phyloP scores from a whole-genome alignment of 1,140 invertebrate species.

The Luehdorfia chinensis region DNA sequence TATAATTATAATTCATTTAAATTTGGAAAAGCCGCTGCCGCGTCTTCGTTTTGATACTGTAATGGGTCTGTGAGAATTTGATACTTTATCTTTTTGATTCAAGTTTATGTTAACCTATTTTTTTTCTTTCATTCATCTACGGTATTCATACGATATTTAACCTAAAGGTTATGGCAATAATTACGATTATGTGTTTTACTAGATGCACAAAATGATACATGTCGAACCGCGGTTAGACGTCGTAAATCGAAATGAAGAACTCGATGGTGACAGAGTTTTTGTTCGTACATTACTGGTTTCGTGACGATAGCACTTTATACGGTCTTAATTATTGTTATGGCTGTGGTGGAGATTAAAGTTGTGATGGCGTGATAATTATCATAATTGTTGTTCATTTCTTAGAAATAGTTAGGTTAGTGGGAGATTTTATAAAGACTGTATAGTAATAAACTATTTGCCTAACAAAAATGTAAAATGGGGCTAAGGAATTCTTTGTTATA shows the following conservation, averaged over 20 bases:
- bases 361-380: slow-evolving; percentile 64
- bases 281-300: slow-evolving; percentile 67
- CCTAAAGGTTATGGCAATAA: slow-evolving; percentile 6
- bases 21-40: slow-evolving; percentile 53
- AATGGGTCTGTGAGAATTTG: slow-evolving; percentile 62
- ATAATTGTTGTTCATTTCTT: slow-evolving; percentile 61
- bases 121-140: slow-evolving; percentile 7
- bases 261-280: slow-evolving; percentile 57
- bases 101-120: slow-evolving; percentile 20
- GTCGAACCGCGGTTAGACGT: slow-evolving; percentile 30
- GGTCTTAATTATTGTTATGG: slow-evolving; percentile 66
- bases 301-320: slow-evolving; percentile 63
- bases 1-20: slow-evolving; percentile 73
- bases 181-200: slow-evolving; percentile 12
- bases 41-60: slow-evolving; percentile 52
- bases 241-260: slow-evolving; percentile 61
- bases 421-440: slow-evolving; percentile 26
- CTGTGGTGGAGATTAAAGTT: slow-evolving; percentile 42
- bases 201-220: slow-evolving; percentile 18
- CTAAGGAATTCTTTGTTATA: no score
- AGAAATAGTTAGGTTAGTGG: slow-evolving; percentile 35
- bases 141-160: slow-evolving; percentile 18
- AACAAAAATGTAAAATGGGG: no score
- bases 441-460: no score
- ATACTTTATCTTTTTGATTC: slow-evolving; percentile 55